Conservation (phyloP, 1,140 invertebrate species). For the Drosophila arawakana region DNA sequence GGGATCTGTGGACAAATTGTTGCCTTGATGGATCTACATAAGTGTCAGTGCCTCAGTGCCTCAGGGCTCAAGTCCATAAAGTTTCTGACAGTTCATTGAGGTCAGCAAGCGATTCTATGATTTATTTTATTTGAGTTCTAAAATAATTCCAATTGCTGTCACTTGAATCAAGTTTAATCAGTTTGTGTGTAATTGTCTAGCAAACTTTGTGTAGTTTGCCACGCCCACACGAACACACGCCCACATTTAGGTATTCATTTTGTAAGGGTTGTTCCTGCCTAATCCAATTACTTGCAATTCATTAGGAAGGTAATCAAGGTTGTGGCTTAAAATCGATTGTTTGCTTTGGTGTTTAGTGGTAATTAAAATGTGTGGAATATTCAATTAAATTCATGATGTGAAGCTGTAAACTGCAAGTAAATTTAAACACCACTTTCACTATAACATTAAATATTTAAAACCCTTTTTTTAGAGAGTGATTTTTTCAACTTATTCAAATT, state of each 20-base stretch:
- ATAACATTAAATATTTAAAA: no score
- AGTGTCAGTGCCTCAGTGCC: background rate
- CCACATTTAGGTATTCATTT: conserved; percentile 10
- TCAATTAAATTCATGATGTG: background rate
- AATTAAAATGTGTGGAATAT: conserved; percentile 1
- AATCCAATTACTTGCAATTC: conserved; percentile 69
- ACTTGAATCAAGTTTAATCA: background rate
- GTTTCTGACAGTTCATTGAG: background rate
- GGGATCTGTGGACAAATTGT: conserved; percentile 46
- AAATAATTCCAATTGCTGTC: background rate
- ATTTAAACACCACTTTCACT: no score
- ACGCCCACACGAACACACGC: conserved; percentile 27
- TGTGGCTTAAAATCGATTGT: conserved; percentile 9
- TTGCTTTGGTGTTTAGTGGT: background rate
- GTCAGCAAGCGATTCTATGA: background rate
- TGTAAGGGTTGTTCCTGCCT: conserved; percentile 29
- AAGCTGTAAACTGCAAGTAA: background rate
- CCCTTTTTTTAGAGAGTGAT: background rate
- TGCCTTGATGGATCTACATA: conserved; percentile 40
- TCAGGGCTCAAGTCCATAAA: background rate
- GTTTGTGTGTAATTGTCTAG: background rate
- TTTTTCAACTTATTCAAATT: background rate
- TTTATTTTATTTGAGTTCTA: background rate
- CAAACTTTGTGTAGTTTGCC: background rate
- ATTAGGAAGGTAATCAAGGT: conserved; percentile 27